A percentile compares a stretch with the other conserved stretches of the same genome.
phyloP scores from a whole-genome alignment of 2,888 invertebrate genomes.

The Acleris sparsana region DNA sequence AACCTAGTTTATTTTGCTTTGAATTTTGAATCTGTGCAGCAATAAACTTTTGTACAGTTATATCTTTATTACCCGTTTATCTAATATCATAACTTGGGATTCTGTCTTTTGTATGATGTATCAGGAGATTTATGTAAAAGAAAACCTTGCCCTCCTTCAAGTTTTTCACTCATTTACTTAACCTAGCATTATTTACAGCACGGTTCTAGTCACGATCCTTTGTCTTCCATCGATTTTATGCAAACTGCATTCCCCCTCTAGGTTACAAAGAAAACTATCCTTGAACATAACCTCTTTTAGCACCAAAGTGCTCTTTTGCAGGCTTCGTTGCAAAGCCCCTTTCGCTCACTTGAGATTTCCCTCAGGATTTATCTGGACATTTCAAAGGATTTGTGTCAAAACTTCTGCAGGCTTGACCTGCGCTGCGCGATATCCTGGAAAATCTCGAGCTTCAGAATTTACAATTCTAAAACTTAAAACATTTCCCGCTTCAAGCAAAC shows the following conservation, averaged over 20 bases:
- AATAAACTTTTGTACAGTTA: no score
- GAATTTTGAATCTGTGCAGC: no score
- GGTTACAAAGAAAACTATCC: constrained; percentile 33
- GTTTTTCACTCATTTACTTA: constrained; percentile 4
- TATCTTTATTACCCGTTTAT: no score
- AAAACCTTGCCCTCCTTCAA: neutral
- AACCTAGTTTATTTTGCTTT: no score
- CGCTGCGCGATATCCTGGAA: neutral
- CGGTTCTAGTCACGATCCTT: constrained; percentile 13
- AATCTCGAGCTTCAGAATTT: neutral
- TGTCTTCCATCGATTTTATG: constrained; percentile 36
- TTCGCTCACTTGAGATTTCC: constrained; percentile 32
- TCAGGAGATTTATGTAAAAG: neutral
- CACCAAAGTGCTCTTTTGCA: constrained; percentile 34
- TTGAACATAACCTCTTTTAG: constrained; percentile 23
- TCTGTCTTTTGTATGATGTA: no score
- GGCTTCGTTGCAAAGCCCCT: constrained; percentile 22
- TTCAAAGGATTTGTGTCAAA: constrained; percentile 34
- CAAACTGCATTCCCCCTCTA: constrained; percentile 33
- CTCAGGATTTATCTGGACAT: constrained; percentile 11
- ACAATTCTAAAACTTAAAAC: neutral
- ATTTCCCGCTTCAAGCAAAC: neutral
- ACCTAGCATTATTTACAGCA: neutral
- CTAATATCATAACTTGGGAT: no score
- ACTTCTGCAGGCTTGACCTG: constrained; percentile 11